Evolutionary conservation across 2,888 invertebrate species (phyloP).

Genomic region (Tillus elongatus): DNA sequence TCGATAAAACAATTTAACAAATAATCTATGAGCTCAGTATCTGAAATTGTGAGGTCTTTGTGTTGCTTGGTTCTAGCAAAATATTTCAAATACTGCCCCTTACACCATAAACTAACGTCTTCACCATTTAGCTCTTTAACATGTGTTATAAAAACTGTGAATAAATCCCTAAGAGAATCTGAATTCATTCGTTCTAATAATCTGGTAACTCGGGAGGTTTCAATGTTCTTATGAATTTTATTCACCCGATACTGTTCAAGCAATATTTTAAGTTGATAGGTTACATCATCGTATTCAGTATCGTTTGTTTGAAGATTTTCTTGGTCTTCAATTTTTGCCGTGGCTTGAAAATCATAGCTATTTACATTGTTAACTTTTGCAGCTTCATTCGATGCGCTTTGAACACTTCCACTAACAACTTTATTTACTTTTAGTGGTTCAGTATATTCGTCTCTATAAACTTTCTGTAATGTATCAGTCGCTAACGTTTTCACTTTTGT

Average conservation of each 20-base stretch:
- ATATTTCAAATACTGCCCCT: conserved; percentile 2
- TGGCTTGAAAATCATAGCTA: neutral
- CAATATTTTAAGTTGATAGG: neutral
- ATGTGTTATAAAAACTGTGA: neutral
- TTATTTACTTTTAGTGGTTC: neutral
- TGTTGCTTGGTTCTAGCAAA: neutral
- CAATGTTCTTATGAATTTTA: neutral
- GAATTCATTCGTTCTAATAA: neutral
- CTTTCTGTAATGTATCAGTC: neutral
- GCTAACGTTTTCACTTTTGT: neutral
- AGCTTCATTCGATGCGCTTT: neutral
- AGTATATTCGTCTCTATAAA: neutral
- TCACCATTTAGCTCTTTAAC: neutral
- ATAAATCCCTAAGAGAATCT: neutral
- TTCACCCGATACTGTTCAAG: neutral
- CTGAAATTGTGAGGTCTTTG: too few species aligned
- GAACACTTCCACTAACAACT: neutral
- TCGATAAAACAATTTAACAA: neutral
- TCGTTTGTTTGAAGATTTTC: neutral
- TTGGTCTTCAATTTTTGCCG: neutral
- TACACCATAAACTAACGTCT: neutral
- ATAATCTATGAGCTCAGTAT: too few species aligned
- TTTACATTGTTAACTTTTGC: neutral
- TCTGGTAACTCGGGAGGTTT: neutral
- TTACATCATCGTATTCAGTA: neutral